Base-by-base conservation (phyloP, 2,797 vertebrate genomes). In the Enteromius argenteus region DNA sequence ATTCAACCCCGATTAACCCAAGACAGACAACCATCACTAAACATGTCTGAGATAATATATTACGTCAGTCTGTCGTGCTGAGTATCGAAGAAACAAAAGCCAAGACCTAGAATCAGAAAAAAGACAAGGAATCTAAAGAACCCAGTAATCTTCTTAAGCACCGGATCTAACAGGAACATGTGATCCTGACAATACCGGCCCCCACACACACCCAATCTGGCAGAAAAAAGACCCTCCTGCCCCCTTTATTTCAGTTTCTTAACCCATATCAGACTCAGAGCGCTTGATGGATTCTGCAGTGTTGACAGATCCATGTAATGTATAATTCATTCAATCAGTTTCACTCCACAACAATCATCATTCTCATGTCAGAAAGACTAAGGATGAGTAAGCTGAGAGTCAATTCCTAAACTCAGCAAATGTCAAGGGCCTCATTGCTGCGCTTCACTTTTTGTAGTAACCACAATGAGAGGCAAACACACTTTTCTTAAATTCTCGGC, bases 71-170 rank as follows among this genome's bases (percentile, higher is more conserved):
- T 78, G 56, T 13, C 3, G 0, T 23, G 51, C 32, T 5, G 42
- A 46, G 60, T 30, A 35, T 37, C 2, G 86, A 86, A 83, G 62
- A 83, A 83, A 88, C 79, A 56, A 88, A 85, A 80, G 85, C 56
- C n/a, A 80, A 89, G 87, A 92, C 89, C 83, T 69, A 87, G 60
- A 80, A 64, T 79, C 84, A 92, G 89, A 91, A 89, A 87, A 90
- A 91, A 91, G 91, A 91, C 90, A 73, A 94, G 92, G 94, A 94
- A 95, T 95, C 90, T 91, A 91, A 95, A 91, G 94, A 95, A 95
- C 95, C 95, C 92, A 7, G 88, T 95, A 95, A 96, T 94, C 94
- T 89, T 92, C 94, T 96, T 95, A 80, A 86, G 91, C 88, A 92
- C 91, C 91, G 89, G 92, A 93, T 94, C 93, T 91, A 90, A 91